Percentiles rank a stretch among this genome's conserved stretches.
Evolutionary conservation across 2,888 invertebrate genomes (phyloP).

Genomic region (Escarpia spicata): DNA sequence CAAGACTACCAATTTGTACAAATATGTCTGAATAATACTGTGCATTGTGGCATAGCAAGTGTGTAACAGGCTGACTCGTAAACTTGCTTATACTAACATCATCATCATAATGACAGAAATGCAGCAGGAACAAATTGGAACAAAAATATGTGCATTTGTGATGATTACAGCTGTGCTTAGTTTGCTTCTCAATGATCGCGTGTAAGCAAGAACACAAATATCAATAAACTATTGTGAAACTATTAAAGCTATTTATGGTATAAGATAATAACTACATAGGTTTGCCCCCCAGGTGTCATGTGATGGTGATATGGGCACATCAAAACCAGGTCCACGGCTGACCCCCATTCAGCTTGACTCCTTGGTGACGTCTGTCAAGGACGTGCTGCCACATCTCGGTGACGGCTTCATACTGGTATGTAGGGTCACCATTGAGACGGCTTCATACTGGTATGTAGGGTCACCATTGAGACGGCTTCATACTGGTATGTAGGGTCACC

Average conservation of each 20-base stretch:
- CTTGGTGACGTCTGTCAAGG: conserved; percentile 71
- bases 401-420: conserved; percentile 75
- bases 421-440: conserved; percentile 68
- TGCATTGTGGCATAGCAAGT: neutral
- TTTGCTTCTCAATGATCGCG: no score
- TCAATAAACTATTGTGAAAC: neutral
- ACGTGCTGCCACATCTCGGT: conserved; percentile 83
- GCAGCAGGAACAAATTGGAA: no score
- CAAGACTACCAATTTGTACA: neutral
- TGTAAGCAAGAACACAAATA: neutral
- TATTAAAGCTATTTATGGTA: neutral
- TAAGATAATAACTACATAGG: neutral
- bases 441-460: conserved; percentile 69
- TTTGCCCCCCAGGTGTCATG: neutral
- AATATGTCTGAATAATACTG: neutral
- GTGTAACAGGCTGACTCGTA: neutral
- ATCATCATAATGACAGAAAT: neutral
- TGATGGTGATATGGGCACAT: conserved; percentile 25
- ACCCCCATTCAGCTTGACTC: conserved; percentile 70
- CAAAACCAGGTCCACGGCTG: conserved; percentile 47
- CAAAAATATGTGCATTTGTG: no score
- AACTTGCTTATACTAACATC: neutral
- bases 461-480: conserved; percentile 73
- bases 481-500: conserved; percentile 66
- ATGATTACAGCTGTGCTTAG: no score